Percentiles rank a stretch among this genome's conserved stretches.
Evolutionary conservation across 1,140 invertebrate species (phyloP).

Genomic region (Euwallacea similis): DNA sequence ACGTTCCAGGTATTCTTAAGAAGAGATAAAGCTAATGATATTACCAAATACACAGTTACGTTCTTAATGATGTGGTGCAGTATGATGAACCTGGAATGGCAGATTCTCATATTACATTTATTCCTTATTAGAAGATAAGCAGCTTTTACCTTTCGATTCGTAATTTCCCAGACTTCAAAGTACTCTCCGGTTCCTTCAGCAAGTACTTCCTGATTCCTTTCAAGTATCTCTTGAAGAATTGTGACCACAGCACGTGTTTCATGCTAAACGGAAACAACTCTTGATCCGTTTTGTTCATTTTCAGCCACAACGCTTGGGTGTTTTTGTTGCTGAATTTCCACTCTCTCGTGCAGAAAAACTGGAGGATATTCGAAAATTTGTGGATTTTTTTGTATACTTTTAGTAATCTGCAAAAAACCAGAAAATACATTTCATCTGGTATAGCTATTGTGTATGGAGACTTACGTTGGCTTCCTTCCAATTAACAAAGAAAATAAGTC

Average conservation of each 20-base stretch:
- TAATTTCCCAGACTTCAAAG: slow-evolving; percentile 56
- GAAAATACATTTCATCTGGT: too few species aligned
- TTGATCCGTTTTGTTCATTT: slow-evolving; percentile 62
- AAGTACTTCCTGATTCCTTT: slow-evolving; percentile 62
- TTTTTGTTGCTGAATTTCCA: slow-evolving; percentile 74
- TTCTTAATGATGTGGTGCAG: neutral
- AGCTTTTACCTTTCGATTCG: slow-evolving; percentile 27
- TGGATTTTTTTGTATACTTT: slow-evolving; percentile 75
- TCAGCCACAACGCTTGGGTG: slow-evolving; percentile 60
- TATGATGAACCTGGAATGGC: neutral
- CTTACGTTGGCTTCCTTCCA: slow-evolving; percentile 63
- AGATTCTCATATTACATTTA: too few species aligned
- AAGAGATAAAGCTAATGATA: neutral
- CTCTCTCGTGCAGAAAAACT: slow-evolving; percentile 71
- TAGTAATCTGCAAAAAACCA: slow-evolving; percentile 58
- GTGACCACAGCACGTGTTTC: slow-evolving; percentile 62
- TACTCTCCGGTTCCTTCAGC: slow-evolving; percentile 63
- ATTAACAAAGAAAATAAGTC: slow-evolving; percentile 59
- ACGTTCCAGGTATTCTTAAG: neutral
- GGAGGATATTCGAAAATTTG: slow-evolving; percentile 68
- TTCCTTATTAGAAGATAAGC: too few species aligned
- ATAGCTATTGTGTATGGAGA: neutral
- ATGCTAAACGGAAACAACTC: slow-evolving; percentile 71
- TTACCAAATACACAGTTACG: neutral
- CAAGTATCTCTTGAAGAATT: slow-evolving; percentile 62